Base-by-base conservation (phyloP, 2,113 vertebrate species). In the Nothoprocta perdicaria region DNA sequence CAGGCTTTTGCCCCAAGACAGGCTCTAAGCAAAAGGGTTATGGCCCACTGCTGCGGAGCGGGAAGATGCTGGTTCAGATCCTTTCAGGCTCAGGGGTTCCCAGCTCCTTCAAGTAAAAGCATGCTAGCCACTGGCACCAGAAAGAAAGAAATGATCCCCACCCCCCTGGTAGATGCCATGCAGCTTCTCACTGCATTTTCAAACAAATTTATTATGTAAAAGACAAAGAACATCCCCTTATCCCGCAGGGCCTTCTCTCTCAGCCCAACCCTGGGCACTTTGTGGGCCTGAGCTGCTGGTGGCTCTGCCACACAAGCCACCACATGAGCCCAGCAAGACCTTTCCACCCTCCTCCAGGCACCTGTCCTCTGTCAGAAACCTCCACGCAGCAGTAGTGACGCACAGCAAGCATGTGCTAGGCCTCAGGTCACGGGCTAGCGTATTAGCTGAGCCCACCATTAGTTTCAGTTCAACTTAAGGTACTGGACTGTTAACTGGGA, bases 361-460 rank as follows among this genome's bases (percentile, higher is more conserved):
- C 71, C 48, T 68, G 41, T 40, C 27, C 45, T 83, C 65, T 48
- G 12, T 24, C 3, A 5, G 48, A 40, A 68, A 80, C 46, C 68
- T 26, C 38, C 2, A 0, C n/a, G 35, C 67, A 1, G 0, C 1
- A 0, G 62, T 6, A 38, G 78, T 3, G 29, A 41, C 78, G 27
- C 31, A 52, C 38, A 58, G 38, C 4, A 29, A 68, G 53, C 0
- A 0, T 7, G 33, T 24, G 38, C 21, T 19, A 29, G 31, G 57
- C n/a, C 52, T 48, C 12, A 6, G 84, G 77, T 83, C 77, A 88
- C 23, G 53, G 76, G 52, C 67, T 84, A 92, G 41, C 16, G 3
- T 38, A 27, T 57, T 2, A 63, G 46, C 73, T 90, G n/a, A 67
- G 66, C 63, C 52, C 2, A 1, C 24, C 46, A 31, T n/a, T 3